Base-by-base conservation (phyloP, 2,113 vertebrate species). In the Pelusios castaneus region DNA sequence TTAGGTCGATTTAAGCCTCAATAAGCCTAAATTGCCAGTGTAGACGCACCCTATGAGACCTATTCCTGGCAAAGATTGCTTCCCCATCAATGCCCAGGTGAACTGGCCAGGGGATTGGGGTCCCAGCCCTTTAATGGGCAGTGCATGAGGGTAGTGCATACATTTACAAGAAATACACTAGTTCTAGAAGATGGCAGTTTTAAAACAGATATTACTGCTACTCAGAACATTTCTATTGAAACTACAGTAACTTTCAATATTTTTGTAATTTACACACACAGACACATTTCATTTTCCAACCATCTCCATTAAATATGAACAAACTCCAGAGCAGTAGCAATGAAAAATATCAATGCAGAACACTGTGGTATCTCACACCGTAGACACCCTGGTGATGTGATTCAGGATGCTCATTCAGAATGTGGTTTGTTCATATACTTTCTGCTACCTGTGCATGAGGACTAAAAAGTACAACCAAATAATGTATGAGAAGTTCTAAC, bases 401-500 rank as follows among this genome's bases (percentile, higher is more conserved):
- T 52, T 84, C 0, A 0, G 10, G 22, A 2, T 10, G 2, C 22
- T 45, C 45, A 91, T n/a, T 14, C 60, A 55, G 22, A 38, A 5
- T 13, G 47, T 31, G 4, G 1, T 10, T 90, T 52, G 4, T 4
- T 84, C n/a, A 2, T 5, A 4, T 0, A 11, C 14, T 38, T 14
- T 27, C 2, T 0, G 14, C 51, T 38, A 5, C 2, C 27, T 9
- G 1, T 8, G 1, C 5, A 52, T 4, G 73, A 52, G 6, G 12
- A 58, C 56, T 21, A 73, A 1, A 80, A 6, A 24, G 0, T 22
- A 1, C 6, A 75, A 78, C 1, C 4, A 84, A 84, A 85, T 79
- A 8, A 21, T 1, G 0, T 38, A 24, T 19, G 86, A 77, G 4
- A 54, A 9, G 4, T 76, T 2, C 10, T 80, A 34, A 3, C 79